Evolutionary conservation across 2,888 invertebrate species (phyloP).

Genomic region (Tipula unca): DNA sequence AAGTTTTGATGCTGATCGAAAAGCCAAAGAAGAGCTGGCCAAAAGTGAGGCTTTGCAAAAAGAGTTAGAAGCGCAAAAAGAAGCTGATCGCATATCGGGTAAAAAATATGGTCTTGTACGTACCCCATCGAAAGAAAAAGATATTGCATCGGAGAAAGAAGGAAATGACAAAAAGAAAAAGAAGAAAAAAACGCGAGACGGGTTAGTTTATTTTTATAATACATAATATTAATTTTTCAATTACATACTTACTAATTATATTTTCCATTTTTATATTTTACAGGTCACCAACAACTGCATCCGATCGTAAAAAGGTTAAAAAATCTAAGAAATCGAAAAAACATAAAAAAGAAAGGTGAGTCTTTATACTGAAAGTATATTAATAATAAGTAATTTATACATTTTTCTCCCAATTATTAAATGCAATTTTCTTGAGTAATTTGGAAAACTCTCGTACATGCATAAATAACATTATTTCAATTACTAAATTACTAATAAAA

Average conservation of each 20-base stretch:
- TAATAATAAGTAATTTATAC: not conserved
- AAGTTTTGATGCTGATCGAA: slow-evolving; percentile 76
- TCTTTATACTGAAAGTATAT: not conserved
- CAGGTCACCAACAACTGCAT: slow-evolving; percentile 18
- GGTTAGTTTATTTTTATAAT: slow-evolving; percentile 43
- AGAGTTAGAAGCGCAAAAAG: slow-evolving; percentile 43
- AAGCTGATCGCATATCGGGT: slow-evolving; percentile 38
- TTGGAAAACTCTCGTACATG: not conserved
- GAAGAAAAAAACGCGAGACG: slow-evolving; percentile 64
- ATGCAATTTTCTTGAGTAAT: slow-evolving; percentile 2
- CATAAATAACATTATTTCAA: not conserved
- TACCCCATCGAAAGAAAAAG: slow-evolving; percentile 60
- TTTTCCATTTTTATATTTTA: slow-evolving; percentile 23
- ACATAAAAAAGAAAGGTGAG: not conserved
- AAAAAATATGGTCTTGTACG: slow-evolving; percentile 64
- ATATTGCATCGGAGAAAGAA: slow-evolving; percentile 45
- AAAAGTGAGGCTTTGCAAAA: slow-evolving; percentile 42
- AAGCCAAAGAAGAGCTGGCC: slow-evolving; percentile 44
- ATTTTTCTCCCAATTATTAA: not conserved
- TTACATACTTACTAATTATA: slow-evolving; percentile 24
- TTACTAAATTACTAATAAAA: not conserved
- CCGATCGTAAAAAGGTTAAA: slow-evolving; percentile 16
- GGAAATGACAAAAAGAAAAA: slow-evolving; percentile 48
- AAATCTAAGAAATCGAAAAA: not conserved
- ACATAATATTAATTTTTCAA: slow-evolving; percentile 14